A percentile compares a stretch with the other conserved stretches of the same genome.
phyloP scores from a whole-genome alignment of 2,888 invertebrate species.

The Imbricaverruca yamaguchii region DNA sequence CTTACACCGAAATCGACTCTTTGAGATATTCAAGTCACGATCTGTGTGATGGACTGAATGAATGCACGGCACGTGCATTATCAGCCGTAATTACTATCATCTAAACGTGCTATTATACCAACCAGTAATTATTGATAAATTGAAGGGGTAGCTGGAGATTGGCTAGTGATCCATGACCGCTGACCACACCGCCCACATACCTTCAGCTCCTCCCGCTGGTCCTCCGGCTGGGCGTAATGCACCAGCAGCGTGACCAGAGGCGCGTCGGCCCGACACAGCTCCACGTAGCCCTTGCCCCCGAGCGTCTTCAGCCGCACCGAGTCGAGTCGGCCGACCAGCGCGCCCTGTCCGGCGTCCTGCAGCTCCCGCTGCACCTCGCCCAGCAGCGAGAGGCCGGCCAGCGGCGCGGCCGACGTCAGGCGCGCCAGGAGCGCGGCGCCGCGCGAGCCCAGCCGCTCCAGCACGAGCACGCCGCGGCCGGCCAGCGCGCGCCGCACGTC shows the following conservation, averaged over 20 bases:
- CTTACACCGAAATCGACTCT: too few species aligned
- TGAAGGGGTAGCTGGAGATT: too few species aligned
- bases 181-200: background rate
- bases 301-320: background rate
- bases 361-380: background rate
- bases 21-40: too few species aligned
- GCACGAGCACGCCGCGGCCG: background rate
- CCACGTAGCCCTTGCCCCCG: background rate
- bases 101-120: too few species aligned
- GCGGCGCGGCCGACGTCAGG: background rate
- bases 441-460: background rate
- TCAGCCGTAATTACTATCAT: too few species aligned
- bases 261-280: background rate
- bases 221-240: background rate
- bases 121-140: too few species aligned
- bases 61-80: too few species aligned
- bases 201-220: background rate
- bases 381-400: background rate
- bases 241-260: constrained; percentile 9
- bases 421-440: background rate
- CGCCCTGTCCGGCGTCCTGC: background rate
- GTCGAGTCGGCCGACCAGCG: background rate
- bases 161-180: too few species aligned
- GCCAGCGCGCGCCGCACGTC: background rate
- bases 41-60: too few species aligned